Evolutionary conservation across 2,797 vertebrate species (phyloP).

Genomic region (Dendrocincla tyrannina): DNA sequence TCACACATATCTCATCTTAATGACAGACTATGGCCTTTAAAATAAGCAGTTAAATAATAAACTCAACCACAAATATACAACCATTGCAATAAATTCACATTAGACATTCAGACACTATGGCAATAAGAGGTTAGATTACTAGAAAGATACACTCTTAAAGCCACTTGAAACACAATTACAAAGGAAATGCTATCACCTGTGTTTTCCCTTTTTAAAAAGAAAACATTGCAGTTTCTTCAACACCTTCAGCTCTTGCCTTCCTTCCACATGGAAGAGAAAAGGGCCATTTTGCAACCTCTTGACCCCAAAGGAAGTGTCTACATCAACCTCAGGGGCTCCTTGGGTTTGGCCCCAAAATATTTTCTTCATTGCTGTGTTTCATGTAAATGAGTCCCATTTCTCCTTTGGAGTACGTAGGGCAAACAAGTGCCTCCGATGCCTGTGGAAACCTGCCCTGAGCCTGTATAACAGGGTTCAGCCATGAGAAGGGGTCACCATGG

Average conservation of each 20-base stretch:
- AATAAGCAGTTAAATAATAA: background rate
- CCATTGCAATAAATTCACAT: background rate
- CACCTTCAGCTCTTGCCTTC: background rate
- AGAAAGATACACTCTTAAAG: background rate
- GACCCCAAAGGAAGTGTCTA: background rate
- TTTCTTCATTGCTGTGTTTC: background rate
- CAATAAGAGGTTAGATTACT: background rate
- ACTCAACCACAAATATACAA: constrained; percentile 6
- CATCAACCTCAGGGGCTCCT: background rate
- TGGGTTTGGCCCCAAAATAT: background rate
- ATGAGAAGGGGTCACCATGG: background rate
- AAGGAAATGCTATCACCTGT: background rate
- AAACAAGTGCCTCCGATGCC: background rate
- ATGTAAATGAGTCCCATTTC: background rate
- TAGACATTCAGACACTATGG: background rate
- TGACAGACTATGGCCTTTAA: background rate
- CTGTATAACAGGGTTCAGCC: background rate
- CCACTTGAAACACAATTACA: background rate
- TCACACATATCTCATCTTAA: background rate
- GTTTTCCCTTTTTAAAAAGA: background rate
- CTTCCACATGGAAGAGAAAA: background rate
- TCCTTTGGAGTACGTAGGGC: background rate
- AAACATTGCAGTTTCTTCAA: background rate
- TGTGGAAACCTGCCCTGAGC: background rate
- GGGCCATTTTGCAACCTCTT: background rate